phyloP scores from a whole-genome alignment of 2,888 invertebrate species.

The Cosmia pyralina region DNA sequence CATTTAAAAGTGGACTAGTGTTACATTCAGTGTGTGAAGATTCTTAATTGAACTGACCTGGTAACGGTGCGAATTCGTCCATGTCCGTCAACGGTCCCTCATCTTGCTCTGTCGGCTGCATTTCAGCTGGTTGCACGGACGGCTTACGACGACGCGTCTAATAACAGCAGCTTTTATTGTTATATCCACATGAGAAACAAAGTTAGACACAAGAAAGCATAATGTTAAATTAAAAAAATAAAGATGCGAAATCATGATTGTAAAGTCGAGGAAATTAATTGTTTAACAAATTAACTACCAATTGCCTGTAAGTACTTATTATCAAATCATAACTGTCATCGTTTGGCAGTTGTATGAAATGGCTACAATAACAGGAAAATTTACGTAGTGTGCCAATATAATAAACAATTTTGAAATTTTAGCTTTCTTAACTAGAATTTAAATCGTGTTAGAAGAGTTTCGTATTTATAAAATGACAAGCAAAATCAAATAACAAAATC shows the following conservation, averaged over 20 bases:
- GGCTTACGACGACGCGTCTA: conserved; percentile 54
- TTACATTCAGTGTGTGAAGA: not conserved
- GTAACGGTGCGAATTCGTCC: conserved; percentile 77
- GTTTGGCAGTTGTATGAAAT: not conserved
- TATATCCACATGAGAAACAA: not conserved
- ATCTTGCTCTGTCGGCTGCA: conserved; percentile 68
- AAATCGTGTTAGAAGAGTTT: not conserved
- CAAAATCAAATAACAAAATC: not conserved
- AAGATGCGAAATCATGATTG: conserved; percentile 22
- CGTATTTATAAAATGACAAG: not conserved
- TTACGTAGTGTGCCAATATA: not conserved
- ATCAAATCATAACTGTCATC: not conserved
- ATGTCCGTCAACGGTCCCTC: conserved; percentile 74
- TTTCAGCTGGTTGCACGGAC: conserved; percentile 65
- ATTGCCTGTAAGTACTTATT: not conserved
- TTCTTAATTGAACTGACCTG: conserved; percentile 68
- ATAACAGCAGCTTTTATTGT: conserved; percentile 33
- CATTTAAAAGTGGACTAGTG: not conserved
- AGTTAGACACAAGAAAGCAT: conserved; percentile 19
- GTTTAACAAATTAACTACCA: not conserved
- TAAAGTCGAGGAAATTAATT: not conserved
- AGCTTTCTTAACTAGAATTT: not conserved
- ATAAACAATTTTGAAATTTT: not conserved
- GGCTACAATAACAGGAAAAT: not conserved
- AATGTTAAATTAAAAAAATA: conserved; percentile 33